phyloP scores from a whole-genome alignment of 2,888 invertebrate genomes.

The Timandra comae region DNA sequence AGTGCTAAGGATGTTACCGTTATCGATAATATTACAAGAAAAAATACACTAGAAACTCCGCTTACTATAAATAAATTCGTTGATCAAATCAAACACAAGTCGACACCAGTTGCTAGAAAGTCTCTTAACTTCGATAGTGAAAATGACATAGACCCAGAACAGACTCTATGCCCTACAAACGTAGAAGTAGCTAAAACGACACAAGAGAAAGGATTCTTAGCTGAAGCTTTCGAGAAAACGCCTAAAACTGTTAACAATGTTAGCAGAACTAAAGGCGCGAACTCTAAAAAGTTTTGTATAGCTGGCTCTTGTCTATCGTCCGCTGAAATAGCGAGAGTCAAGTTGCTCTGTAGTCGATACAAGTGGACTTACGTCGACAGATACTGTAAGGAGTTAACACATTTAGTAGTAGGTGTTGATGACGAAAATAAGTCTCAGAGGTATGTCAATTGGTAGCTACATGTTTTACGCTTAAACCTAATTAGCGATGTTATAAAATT shows the following conservation, averaged over 20 bases:
- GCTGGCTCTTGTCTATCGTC: constrained; percentile 52
- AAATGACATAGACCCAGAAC: constrained; percentile 37
- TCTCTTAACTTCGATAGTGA: constrained; percentile 50
- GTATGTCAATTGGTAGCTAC: constrained; percentile 28
- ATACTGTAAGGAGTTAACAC: constrained; percentile 53
- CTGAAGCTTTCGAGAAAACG: constrained; percentile 52
- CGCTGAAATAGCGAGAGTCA: constrained; percentile 38
- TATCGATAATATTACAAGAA: constrained; percentile 26
- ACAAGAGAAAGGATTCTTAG: constrained; percentile 58
- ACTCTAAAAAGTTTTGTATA: constrained; percentile 33
- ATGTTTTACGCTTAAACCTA: constrained; percentile 2
- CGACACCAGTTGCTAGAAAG: constrained; percentile 60
- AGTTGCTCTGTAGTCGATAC: constrained; percentile 38
- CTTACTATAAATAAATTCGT: constrained; percentile 54
- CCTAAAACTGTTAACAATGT: constrained; percentile 25
- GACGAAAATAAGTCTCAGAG: constrained; percentile 59
- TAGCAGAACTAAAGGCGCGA: constrained; percentile 17
- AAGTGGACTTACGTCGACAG: constrained; percentile 49
- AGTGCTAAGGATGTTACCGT: constrained; percentile 34
- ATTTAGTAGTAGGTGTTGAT: constrained; percentile 63
- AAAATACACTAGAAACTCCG: constrained; percentile 46
- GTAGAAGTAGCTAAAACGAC: constrained; percentile 45
- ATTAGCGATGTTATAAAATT: too few species aligned
- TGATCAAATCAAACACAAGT: constrained; percentile 53
- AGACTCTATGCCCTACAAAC: constrained; percentile 45